A percentile compares a stretch with the other conserved stretches of the same genome.
Evolutionary conservation across 1,140 invertebrate species (phyloP).

Genomic region (Orchestia grillus): DNA sequence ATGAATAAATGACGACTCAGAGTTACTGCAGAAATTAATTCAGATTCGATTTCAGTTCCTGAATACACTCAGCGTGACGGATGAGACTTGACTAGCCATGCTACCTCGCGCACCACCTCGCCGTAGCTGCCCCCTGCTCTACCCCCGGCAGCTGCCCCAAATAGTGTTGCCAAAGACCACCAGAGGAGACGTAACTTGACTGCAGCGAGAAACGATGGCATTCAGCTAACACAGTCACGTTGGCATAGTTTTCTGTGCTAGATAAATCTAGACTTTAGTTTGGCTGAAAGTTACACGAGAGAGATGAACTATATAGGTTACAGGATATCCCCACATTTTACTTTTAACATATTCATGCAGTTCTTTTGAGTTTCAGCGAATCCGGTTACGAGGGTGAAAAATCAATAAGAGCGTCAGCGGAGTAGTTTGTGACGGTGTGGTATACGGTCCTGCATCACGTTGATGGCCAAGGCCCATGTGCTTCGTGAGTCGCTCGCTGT

Average conservation of each 20-base stretch:
- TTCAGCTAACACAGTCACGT: not conserved
- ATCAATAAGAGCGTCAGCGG: conserved; percentile 22
- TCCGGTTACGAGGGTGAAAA: not conserved
- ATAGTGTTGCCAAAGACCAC: conserved; percentile 29
- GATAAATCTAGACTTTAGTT: not conserved
- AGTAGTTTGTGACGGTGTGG: not conserved
- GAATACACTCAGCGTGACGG: conserved; percentile 4
- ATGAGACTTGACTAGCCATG: conserved; percentile 47
- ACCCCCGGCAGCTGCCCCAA: not conserved
- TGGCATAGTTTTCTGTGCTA: not conserved
- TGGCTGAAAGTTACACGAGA: not conserved
- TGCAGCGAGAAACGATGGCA: not conserved
- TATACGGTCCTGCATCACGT: not conserved
- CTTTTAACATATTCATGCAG: not conserved
- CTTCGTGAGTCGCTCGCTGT: not conserved
- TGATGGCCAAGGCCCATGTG: not conserved
- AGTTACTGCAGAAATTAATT: not conserved
- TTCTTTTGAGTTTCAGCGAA: conserved; percentile 10
- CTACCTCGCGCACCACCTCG: conserved; percentile 17
- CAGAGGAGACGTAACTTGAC: not conserved
- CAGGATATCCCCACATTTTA: not conserved
- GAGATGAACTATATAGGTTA: not conserved
- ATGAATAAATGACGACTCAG: not conserved
- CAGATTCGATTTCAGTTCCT: not conserved
- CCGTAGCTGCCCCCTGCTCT: not conserved